Base-by-base conservation (phyloP, 1,140 invertebrate species). In the Grapholita molesta region DNA sequence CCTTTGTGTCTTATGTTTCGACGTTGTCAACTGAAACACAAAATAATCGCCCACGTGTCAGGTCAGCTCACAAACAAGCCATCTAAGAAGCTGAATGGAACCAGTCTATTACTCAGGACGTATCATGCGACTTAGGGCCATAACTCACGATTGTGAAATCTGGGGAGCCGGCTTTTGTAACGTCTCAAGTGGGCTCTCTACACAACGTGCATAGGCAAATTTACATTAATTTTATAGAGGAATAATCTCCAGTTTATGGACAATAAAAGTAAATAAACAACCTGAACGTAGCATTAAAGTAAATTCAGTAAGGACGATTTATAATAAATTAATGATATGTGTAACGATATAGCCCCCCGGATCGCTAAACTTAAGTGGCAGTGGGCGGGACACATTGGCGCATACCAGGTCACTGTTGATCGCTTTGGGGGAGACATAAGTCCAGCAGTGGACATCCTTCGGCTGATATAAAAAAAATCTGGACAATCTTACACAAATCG, bases 71-170 rank as follows among this genome's bases (percentile, higher is more conserved):
- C 55, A 61, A 61, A 70, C 32, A 66, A 61, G 70, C 69, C 68
- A 72, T 74, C 74, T 77, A 70, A 66, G 57, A 68, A 30, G 57
- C 30, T 75, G 76, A 77, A 75, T 77, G 71, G 73, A 73, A 77
- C 76, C 76, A 75, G 73, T 77, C 53, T 68, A 72, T 78, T 76
- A 78, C 66, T 74, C 70, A 73, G 64, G 71, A 73, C 69, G 61
- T 71, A 76, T 71, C 74, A 70, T 42, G 35, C 55, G 61, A 52
- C 69, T 76, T 70, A 70, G n/a, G 57, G 61, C 68, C 38, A 72
- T 73, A 68, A 76, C 35, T 69, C 71, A 73, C 57, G 11, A 33
- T 82, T 82, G 78, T 68, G 68, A 80, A 82, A 82, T 74, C 70
- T 68, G 69, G 68, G 70, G 75, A 64, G 64, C 67, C 35, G 55